These are phyloP conservation scores for Erpetoichthys calabaricus DNA, from an alignment of 2,797 vertebrate species.

Conservation along the genomic window DNA sequence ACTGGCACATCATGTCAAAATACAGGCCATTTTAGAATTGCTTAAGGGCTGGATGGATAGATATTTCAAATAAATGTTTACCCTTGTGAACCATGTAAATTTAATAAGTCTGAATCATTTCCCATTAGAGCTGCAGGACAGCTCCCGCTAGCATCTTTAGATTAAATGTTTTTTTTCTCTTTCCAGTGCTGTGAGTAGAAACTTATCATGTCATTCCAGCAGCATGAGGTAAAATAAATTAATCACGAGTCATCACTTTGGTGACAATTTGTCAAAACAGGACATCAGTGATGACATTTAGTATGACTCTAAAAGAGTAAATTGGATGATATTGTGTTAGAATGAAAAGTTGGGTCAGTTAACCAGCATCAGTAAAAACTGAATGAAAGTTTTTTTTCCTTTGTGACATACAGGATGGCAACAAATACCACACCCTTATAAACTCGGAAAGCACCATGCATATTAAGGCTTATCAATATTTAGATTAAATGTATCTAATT, in stretches of 20 bases:
- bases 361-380: neutral
- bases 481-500: too few relatives aligned
- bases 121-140: neutral
- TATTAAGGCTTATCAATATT: too few relatives aligned
- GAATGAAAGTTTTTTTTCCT: neutral
- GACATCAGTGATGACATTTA: conserved; percentile 15
- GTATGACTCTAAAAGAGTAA: conserved; percentile 12
- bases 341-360: conserved; percentile 12
- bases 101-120: conserved; percentile 3
- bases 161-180: conserved; percentile 10
- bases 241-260: conserved; percentile 13
- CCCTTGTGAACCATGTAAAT: conserved; percentile 1
- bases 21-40: neutral
- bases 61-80: conserved; percentile 4
- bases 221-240: conserved; percentile 18
- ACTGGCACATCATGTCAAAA: neutral
- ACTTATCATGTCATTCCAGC: conserved; percentile 9
- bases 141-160: conserved; percentile 3
- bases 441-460: too few relatives aligned
- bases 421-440: too few relatives aligned
- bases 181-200: conserved; percentile 3
- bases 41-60: neutral
- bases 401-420: too few relatives aligned
- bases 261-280: conserved; percentile 20
- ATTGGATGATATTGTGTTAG: conserved; percentile 8